These are phyloP conservation scores for Engraulis encrasicolus DNA, from an alignment of 2,113 vertebrate genomes.

Conservation along the genomic window DNA sequence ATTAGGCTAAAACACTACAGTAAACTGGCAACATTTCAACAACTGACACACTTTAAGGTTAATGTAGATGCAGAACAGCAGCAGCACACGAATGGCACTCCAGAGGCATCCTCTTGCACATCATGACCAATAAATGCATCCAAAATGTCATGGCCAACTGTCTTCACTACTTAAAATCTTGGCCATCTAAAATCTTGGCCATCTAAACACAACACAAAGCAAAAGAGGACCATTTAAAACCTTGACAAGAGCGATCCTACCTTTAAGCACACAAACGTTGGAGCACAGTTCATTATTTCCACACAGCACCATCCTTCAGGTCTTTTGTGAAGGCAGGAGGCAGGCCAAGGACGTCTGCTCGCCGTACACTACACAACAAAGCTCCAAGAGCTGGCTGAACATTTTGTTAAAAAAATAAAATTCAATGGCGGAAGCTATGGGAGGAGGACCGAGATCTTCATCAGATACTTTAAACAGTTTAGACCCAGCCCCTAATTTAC, in stretches of 20 bases:
- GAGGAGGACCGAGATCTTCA: constrained; percentile 41
- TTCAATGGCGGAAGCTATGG: constrained; percentile 44
- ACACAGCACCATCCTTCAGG: constrained; percentile 50
- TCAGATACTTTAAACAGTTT: constrained; percentile 57
- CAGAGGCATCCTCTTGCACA: too few relatives aligned
- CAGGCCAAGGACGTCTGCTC: not conserved
- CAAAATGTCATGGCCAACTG: not conserved
- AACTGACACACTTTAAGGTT: not conserved
- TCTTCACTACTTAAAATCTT: not conserved
- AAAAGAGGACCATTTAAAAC: not conserved
- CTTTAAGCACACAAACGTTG: constrained; percentile 31
- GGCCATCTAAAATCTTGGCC: too few relatives aligned
- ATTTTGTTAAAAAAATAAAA: not conserved
- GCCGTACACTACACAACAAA: not conserved
- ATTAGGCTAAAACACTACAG: not conserved
- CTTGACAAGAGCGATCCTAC: constrained; percentile 32
- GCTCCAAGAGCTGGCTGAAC: not conserved
- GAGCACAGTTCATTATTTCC: constrained; percentile 39
- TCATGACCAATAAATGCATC: not conserved
- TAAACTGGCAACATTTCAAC: not conserved
- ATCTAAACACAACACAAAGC: not conserved
- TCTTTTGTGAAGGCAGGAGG: not conserved
- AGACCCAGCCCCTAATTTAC: constrained; percentile 44
- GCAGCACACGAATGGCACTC: not conserved
- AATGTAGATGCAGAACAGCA: not conserved